Percentiles rank a stretch among this genome's conserved stretches.
These are phyloP conservation scores for Furcifer pardalis DNA, from an alignment of 2,797 vertebrate species.

Conservation along the genomic window DNA sequence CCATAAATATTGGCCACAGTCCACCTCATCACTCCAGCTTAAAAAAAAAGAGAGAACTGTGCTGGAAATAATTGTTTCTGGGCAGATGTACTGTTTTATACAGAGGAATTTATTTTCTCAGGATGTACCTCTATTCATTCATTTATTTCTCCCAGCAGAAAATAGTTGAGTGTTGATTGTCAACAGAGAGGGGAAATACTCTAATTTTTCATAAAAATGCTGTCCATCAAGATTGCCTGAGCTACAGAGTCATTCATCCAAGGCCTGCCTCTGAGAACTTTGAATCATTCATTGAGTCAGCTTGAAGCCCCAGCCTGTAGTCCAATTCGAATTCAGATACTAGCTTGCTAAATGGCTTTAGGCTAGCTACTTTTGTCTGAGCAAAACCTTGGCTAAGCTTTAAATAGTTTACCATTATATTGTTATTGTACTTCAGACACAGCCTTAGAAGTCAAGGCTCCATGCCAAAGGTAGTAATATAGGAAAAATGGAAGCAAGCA, in stretches of 20 bases:
- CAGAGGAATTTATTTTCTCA: not conserved
- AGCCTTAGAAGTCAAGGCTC: too few species aligned
- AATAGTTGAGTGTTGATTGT: not conserved
- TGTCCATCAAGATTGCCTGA: not conserved
- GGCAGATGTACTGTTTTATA: not conserved
- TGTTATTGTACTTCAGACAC: too few species aligned
- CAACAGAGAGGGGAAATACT: not conserved
- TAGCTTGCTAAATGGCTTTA: not conserved
- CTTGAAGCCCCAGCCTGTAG: not conserved
- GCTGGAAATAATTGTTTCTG: not conserved
- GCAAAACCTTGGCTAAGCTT: too few species aligned
- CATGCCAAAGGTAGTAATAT: too few species aligned
- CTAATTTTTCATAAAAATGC: not conserved
- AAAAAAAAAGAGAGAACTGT: not conserved
- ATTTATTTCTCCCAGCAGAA: not conserved
- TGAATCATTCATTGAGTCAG: not conserved
- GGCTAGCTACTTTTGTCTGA: not conserved
- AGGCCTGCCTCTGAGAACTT: not conserved
- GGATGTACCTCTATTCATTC: not conserved
- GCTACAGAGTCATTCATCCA: not conserved
- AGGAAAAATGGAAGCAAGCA: too few species aligned
- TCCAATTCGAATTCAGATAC: not conserved
- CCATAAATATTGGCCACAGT: not conserved
- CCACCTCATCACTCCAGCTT: not conserved
- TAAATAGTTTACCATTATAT: too few species aligned